Evolutionary conservation across 1,140 invertebrate genomes (phyloP).

Genomic region (Cydia amplana): DNA sequence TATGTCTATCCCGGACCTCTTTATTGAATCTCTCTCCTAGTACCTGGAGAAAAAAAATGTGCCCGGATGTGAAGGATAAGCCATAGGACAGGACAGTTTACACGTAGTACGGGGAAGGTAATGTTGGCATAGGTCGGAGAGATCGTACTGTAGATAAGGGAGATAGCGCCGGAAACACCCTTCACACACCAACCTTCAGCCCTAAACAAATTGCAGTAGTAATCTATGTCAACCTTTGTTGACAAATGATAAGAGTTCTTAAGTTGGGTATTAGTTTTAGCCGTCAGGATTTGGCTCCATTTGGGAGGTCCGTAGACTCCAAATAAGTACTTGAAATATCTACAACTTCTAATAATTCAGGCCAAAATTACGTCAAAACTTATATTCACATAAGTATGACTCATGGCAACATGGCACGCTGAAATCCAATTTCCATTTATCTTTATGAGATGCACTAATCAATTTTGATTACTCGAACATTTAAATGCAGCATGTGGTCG

Average conservation of each 20-base stretch:
- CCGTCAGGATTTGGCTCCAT: neutral
- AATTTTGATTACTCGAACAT: constrained; percentile 9
- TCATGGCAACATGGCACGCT: neutral
- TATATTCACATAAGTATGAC: neutral
- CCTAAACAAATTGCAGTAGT: constrained; percentile 27
- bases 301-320: neutral
- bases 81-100: constrained; percentile 51
- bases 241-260: constrained; percentile 9
- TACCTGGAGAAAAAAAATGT: constrained; percentile 45
- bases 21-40: constrained; percentile 49
- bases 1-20: constrained; percentile 51
- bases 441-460: constrained; percentile 13
- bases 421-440: neutral
- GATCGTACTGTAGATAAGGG: constrained; percentile 57
- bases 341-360: too few species aligned
- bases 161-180: constrained; percentile 56
- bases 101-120: constrained; percentile 60
- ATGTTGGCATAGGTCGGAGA: constrained; percentile 67
- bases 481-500: neutral
- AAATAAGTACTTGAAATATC: neutral
- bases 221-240: neutral
- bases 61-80: constrained; percentile 57
- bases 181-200: neutral
- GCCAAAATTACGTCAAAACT: too few species aligned
- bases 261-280: neutral